Conservation (phyloP, 2,888 invertebrate genomes). For the Phlogophora meticulosa region DNA sequence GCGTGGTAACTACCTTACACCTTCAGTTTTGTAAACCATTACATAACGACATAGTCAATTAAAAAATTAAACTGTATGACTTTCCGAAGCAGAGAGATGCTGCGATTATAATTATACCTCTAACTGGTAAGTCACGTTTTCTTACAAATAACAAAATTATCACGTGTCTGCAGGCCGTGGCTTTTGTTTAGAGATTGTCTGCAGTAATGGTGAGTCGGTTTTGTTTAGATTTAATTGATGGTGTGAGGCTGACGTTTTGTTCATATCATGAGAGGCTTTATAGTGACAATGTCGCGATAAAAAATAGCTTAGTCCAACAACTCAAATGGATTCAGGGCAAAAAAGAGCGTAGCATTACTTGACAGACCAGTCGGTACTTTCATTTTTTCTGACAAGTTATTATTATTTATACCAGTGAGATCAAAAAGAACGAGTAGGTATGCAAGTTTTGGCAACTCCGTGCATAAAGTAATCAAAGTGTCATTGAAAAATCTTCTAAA, state of each 20-base stretch:
- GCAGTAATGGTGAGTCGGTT: background rate
- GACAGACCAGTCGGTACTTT: constrained; percentile 10
- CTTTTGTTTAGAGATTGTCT: constrained; percentile 10
- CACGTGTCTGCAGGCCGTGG: background rate
- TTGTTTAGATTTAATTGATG: background rate
- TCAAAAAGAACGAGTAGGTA: background rate
- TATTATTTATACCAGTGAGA: background rate
- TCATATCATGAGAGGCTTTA: constrained; percentile 5
- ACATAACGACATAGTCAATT: constrained; percentile 19
- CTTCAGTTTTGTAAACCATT: constrained; percentile 26
- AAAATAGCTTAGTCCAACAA: constrained; percentile 13
- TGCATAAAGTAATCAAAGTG: constrained; percentile 12
- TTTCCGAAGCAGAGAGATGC: constrained; percentile 10
- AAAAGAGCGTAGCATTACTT: background rate
- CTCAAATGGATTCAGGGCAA: constrained; percentile 14
- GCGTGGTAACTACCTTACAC: background rate
- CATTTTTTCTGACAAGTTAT: constrained; percentile 9
- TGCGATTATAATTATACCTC: background rate
- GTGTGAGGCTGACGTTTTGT: background rate
- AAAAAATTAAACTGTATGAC: constrained; percentile 18
- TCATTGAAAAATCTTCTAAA: background rate
- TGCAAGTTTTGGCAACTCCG: background rate
- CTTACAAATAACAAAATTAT: constrained; percentile 28
- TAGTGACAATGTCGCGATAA: background rate
- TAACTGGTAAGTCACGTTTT: constrained; percentile 33